Conservation (phyloP, 1,140 invertebrate species). For the Hylaeus anthracinus region DNA sequence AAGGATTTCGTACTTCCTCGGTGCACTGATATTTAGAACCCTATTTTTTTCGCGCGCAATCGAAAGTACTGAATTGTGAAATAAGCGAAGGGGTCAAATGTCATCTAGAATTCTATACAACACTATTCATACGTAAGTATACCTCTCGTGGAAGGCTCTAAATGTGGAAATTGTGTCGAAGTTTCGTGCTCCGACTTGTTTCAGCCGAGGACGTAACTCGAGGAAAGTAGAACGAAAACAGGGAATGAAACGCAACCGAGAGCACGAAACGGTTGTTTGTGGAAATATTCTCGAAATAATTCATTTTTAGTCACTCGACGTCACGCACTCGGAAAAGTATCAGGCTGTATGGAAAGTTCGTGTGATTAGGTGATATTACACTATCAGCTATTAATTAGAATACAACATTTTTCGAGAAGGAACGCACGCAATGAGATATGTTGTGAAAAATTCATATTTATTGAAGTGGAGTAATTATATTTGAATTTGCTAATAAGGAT, state of each 20-base stretch:
- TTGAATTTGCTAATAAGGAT: too few species aligned
- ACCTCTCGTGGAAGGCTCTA: background rate
- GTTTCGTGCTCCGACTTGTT: background rate
- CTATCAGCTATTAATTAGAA: too few species aligned
- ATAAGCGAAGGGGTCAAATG: conserved; percentile 16
- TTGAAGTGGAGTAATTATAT: too few species aligned
- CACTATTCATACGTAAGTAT: conserved; percentile 2
- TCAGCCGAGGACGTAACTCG: background rate
- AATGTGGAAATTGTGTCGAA: background rate
- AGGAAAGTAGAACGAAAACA: background rate
- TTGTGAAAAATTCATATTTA: too few species aligned
- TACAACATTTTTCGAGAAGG: too few species aligned
- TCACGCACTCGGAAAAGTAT: too few species aligned
- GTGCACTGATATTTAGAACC: background rate
- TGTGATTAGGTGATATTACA: too few species aligned
- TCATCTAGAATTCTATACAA: conserved; percentile 20
- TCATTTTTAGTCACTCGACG: too few species aligned
- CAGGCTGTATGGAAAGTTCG: too few species aligned
- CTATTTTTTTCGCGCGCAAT: background rate
- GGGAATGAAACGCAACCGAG: background rate
- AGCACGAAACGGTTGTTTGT: background rate
- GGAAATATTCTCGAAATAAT: too few species aligned
- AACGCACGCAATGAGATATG: too few species aligned
- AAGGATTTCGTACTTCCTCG: background rate
- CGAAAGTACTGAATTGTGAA: conserved; percentile 4